Evolutionary conservation across 2,888 invertebrate genomes (phyloP).

Genomic region (Aphidoletes aphidimyza): DNA sequence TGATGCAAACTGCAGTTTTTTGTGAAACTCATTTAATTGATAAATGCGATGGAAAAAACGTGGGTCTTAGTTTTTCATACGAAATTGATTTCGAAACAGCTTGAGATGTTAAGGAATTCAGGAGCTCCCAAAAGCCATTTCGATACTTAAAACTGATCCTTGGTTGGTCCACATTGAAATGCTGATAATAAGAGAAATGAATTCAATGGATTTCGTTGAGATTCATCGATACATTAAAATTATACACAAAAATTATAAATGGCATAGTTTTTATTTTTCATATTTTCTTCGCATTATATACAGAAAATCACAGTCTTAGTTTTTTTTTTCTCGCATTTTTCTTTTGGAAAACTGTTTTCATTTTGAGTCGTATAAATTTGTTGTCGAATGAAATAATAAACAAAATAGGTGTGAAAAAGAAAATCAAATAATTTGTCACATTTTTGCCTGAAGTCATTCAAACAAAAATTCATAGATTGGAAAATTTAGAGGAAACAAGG

Average conservation of each 20-base stretch:
- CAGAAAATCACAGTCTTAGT: slow-evolving; percentile 54
- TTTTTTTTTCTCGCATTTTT: slow-evolving; percentile 40
- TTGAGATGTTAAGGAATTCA: no score
- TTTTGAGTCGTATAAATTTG: background rate
- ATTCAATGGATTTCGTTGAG: background rate
- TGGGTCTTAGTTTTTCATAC: no score
- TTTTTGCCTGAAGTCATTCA: background rate
- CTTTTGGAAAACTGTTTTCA: background rate
- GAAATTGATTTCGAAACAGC: no score
- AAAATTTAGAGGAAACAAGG: background rate
- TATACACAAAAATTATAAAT: slow-evolving; percentile 5
- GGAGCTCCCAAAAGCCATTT: no score
- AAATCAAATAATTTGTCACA: background rate
- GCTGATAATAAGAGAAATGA: background rate
- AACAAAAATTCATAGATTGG: background rate
- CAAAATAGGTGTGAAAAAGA: background rate
- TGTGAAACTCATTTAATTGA: no score
- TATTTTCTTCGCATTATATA: slow-evolving; percentile 22
- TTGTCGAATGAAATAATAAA: background rate
- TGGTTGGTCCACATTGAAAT: no score
- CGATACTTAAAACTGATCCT: no score
- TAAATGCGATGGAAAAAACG: no score
- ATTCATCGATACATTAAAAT: no score
- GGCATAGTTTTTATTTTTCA: background rate
- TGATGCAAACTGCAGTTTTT: no score